Conservation (phyloP, 2,797 vertebrate species). For the Trichosurus vulpecula region DNA sequence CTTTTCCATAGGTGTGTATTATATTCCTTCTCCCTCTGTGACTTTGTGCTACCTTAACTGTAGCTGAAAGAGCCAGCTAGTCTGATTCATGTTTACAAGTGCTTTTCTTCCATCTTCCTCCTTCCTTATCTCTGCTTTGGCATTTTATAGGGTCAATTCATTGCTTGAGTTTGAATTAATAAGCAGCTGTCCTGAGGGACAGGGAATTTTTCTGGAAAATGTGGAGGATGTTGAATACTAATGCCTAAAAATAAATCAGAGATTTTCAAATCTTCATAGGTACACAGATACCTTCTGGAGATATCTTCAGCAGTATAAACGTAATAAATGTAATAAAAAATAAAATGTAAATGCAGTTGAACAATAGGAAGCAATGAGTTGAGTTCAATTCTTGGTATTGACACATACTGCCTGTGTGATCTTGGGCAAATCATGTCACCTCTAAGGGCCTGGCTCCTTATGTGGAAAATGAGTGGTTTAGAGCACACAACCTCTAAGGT, state of each 20-base stretch:
- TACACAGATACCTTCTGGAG: not conserved
- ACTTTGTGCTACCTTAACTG: not conserved
- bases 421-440: not conserved
- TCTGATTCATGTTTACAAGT: slow-evolving; percentile 9
- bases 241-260: not conserved
- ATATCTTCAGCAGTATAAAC: not conserved
- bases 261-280: not conserved
- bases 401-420: not conserved
- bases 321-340: too few relatives aligned
- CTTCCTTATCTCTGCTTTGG: slow-evolving; percentile 15
- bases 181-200: slow-evolving; percentile 15
- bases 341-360: too few relatives aligned
- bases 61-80: not conserved
- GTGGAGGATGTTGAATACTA: not conserved
- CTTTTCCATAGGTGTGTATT: not conserved
- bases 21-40: not conserved
- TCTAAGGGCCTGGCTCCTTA: not conserved
- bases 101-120: slow-evolving; percentile 1
- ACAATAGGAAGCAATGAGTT: not conserved
- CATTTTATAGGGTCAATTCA: slow-evolving; percentile 7
- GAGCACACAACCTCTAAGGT: not conserved
- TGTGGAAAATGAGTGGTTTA: not conserved
- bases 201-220: not conserved
- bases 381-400: not conserved
- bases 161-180: slow-evolving; percentile 25